A percentile compares a stretch with the other conserved stretches of the same genome.
These are phyloP conservation scores for Ostrea denselamellosa DNA, from an alignment of 1,140 invertebrate species.

Conservation along the genomic window DNA sequence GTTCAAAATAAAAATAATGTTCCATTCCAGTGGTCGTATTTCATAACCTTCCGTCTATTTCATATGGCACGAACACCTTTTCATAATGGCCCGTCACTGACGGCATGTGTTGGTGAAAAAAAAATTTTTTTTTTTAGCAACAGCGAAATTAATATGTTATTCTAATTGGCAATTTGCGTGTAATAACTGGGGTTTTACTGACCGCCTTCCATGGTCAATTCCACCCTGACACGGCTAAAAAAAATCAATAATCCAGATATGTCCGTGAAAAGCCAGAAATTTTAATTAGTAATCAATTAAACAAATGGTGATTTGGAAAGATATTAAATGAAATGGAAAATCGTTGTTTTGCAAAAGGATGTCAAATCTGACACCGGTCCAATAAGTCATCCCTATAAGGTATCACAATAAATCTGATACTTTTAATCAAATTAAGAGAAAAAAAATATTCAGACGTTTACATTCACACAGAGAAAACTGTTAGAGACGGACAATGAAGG, in stretches of 20 bases:
- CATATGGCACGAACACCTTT: background rate
- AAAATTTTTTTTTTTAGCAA: background rate
- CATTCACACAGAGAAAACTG: too few species aligned
- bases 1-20: background rate
- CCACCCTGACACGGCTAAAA: too few species aligned
- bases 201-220: too few species aligned
- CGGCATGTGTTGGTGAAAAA: background rate
- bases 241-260: background rate
- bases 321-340: conserved; percentile 3
- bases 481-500: too few species aligned
- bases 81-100: background rate
- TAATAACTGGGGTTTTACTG: background rate
- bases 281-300: background rate
- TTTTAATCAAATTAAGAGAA: background rate
- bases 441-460: background rate
- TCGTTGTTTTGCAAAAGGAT: background rate
- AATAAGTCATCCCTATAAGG: background rate
- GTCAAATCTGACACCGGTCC: background rate
- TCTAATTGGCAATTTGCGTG: background rate
- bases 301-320: background rate
- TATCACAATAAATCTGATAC: background rate
- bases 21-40: background rate
- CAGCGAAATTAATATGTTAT: background rate
- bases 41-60: background rate
- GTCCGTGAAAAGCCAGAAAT: background rate